Conservation (phyloP, 2,797 vertebrate genomes). For the Peromyscus aztecus region DNA sequence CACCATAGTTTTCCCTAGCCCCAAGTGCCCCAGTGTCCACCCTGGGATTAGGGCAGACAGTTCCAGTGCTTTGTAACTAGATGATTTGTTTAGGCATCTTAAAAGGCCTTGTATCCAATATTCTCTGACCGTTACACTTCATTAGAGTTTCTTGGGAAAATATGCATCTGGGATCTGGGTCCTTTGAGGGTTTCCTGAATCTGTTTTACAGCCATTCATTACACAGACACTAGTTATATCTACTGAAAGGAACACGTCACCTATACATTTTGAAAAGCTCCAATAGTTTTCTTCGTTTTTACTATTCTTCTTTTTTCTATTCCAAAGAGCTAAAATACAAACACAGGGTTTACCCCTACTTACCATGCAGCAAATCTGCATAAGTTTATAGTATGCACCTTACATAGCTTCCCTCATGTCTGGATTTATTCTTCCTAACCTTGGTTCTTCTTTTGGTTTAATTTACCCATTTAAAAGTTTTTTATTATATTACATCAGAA, state of each 20-base stretch:
- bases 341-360: neutral
- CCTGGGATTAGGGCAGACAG: neutral
- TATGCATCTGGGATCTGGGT: neutral
- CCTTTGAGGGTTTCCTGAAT: conserved; percentile 44
- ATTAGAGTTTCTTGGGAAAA: conserved; percentile 28
- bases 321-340: conserved; percentile 16
- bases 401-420: neutral
- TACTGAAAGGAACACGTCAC: neutral
- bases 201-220: conserved; percentile 56
- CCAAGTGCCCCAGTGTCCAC: neutral
- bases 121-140: neutral
- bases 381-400: neutral
- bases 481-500: conserved; percentile 1
- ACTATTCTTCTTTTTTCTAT: neutral
- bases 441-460: conserved; percentile 41
- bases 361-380: neutral
- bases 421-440: neutral
- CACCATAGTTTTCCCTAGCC: neutral
- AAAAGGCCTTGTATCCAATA: conserved; percentile 48
- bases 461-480: neutral
- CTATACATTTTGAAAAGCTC: conserved; percentile 16
- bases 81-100: conserved; percentile 44
- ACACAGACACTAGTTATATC: conserved; percentile 20
- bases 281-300: neutral
- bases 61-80: neutral